A percentile compares a stretch with the other conserved stretches of the same genome.
Evolutionary conservation across 2,888 invertebrate species (phyloP).

Genomic region (Cephus pygmeus): DNA sequence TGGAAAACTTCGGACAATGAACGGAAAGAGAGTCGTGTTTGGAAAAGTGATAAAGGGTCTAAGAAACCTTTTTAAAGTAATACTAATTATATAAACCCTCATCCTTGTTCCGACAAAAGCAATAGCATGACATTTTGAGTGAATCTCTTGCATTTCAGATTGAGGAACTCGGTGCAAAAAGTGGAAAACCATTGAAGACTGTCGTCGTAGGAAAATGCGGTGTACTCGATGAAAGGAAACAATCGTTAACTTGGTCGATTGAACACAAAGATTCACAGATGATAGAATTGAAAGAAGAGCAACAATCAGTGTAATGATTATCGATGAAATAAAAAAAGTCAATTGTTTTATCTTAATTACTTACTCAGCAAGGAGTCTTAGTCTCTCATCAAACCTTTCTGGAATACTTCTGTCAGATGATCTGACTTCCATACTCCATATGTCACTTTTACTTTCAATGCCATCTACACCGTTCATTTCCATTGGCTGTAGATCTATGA

Average conservation of each 20-base stretch:
- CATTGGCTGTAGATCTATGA: not conserved
- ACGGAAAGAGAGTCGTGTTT: slow-evolving; percentile 70
- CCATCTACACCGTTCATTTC: not conserved
- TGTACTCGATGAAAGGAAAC: slow-evolving; percentile 28
- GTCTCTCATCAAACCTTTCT: not conserved
- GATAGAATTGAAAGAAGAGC: too few species aligned
- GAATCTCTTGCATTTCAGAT: slow-evolving; percentile 37
- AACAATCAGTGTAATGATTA: too few species aligned
- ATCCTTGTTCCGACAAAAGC: not conserved
- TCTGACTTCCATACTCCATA: slow-evolving; percentile 2
- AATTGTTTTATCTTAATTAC: not conserved
- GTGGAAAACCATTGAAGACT: slow-evolving; percentile 50
- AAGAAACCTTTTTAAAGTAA: slow-evolving; percentile 49
- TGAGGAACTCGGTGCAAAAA: slow-evolving; percentile 49
- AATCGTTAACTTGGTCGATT: slow-evolving; percentile 16
- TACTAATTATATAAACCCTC: not conserved
- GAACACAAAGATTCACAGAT: too few species aligned
- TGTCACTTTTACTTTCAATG: not conserved
- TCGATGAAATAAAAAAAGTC: too few species aligned
- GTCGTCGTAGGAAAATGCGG: slow-evolving; percentile 54
- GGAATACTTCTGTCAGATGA: not conserved
- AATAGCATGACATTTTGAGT: not conserved
- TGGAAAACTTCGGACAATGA: slow-evolving; percentile 68
- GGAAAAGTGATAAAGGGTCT: slow-evolving; percentile 67
- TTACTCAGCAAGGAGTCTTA: slow-evolving; percentile 3